Conservation (phyloP, 2,888 invertebrate species). For the Ectemnius lituratus region DNA sequence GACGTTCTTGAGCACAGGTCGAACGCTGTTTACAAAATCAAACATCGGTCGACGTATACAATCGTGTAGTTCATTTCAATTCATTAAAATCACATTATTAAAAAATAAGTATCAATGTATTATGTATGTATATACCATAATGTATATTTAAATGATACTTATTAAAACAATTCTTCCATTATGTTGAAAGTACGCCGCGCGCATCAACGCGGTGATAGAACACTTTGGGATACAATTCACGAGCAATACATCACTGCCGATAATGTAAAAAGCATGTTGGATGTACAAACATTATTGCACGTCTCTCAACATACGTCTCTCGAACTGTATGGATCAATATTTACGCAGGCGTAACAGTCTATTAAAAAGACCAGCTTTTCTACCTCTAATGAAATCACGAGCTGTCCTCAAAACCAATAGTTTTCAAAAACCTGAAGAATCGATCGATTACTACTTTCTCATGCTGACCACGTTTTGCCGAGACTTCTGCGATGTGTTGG, state of each 20-base stretch:
- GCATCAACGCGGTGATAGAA: slow-evolving; percentile 29
- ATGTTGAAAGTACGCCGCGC: slow-evolving; percentile 12
- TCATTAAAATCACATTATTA: slow-evolving; percentile 40
- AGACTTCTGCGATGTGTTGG: slow-evolving; percentile 53
- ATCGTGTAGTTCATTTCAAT: slow-evolving; percentile 29
- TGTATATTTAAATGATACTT: slow-evolving; percentile 39
- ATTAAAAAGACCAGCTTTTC: slow-evolving; percentile 57
- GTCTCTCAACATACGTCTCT: background rate
- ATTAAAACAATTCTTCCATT: slow-evolving; percentile 40
- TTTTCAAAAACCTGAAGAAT: slow-evolving; percentile 67
- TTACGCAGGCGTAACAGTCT: slow-evolving; percentile 44
- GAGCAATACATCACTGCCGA: background rate
- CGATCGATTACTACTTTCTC: slow-evolving; percentile 67
- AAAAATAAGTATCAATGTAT: slow-evolving; percentile 50
- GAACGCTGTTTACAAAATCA: slow-evolving; percentile 33
- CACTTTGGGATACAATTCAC: slow-evolving; percentile 19
- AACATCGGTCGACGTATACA: slow-evolving; percentile 25
- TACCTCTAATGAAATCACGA: slow-evolving; percentile 41
- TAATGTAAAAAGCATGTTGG: slow-evolving; percentile 18
- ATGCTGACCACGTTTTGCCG: slow-evolving; percentile 54
- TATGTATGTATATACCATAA: slow-evolving; percentile 39
- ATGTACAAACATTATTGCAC: slow-evolving; percentile 35
- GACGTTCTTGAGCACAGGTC: slow-evolving; percentile 12
- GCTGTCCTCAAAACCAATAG: slow-evolving; percentile 53
- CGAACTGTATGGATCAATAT: too few species aligned